Evolutionary conservation across 2,113 vertebrate species (phyloP).

Genomic region (Pangasianodon hypophthalmus): DNA sequence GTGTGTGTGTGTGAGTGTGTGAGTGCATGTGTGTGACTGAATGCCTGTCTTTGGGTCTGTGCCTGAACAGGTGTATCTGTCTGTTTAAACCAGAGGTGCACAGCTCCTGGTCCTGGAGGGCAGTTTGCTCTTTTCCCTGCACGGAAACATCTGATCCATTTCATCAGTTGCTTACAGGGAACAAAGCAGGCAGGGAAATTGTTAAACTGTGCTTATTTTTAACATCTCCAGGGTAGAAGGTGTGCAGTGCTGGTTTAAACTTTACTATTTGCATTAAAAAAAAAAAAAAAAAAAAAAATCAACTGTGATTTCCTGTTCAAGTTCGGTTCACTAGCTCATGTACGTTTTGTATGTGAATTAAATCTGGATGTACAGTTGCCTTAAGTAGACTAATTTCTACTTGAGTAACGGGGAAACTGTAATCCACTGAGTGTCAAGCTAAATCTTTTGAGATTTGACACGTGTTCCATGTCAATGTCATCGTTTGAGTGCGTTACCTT

Average conservation of each 20-base stretch:
- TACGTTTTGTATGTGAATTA: conserved; percentile 32
- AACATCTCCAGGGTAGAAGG: background rate
- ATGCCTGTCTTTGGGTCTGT: background rate
- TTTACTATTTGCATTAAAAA: background rate
- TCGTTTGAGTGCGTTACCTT: background rate
- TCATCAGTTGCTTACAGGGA: background rate
- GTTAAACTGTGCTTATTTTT: background rate
- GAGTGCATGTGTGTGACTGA: background rate
- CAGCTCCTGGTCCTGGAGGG: background rate
- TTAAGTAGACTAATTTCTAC: background rate
- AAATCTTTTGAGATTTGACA: background rate
- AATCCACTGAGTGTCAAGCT: background rate
- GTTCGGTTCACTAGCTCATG: conserved; percentile 22
- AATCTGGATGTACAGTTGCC: conserved; percentile 34
- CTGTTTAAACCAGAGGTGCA: conserved; percentile 7
- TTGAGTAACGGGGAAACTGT: background rate
- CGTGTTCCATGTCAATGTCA: background rate
- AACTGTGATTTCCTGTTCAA: background rate
- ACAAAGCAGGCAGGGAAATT: background rate
- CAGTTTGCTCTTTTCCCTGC: background rate
- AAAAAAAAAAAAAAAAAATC: background rate
- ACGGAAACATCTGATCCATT: background rate
- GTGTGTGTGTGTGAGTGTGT: conserved; percentile 3
- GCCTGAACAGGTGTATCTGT: background rate
- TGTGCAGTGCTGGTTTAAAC: conserved; percentile 18